A percentile compares a stretch with the other conserved stretches of the same genome.
These are phyloP conservation scores for Myotis lucifugus DNA, from an alignment of 2,113 vertebrate genomes.

Conservation along the genomic window DNA sequence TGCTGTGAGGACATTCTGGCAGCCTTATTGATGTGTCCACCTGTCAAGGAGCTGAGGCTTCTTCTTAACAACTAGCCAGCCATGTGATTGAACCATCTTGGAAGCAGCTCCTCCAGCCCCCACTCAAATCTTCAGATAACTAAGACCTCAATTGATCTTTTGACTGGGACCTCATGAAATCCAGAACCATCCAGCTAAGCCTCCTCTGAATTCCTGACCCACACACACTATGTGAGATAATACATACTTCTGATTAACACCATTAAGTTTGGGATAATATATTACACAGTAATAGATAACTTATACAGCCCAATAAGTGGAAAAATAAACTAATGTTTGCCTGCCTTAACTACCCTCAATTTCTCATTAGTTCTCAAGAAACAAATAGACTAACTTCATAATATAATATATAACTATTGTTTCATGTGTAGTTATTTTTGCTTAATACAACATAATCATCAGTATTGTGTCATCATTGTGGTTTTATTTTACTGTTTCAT, in stretches of 20 bases:
- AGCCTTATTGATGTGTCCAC: background rate
- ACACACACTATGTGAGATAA: background rate
- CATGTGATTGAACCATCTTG: background rate
- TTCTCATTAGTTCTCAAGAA: background rate
- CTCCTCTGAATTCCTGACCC: background rate
- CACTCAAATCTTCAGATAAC: background rate
- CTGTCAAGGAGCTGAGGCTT: background rate
- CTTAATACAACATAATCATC: constrained; percentile 2
- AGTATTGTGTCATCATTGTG: background rate
- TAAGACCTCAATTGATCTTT: background rate
- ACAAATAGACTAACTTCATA: background rate
- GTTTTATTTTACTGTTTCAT: background rate
- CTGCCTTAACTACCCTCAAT: background rate
- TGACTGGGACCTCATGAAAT: background rate
- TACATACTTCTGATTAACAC: background rate
- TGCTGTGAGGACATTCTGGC: background rate
- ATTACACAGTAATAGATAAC: background rate
- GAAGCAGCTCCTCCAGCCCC: background rate
- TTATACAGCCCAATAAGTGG: background rate
- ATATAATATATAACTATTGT: background rate
- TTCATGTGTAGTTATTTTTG: background rate
- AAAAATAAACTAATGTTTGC: constrained; percentile 27
- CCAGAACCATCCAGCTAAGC: background rate
- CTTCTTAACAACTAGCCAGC: background rate
- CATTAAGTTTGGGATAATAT: background rate